A percentile compares a stretch with the other conserved stretches of the same genome.
Evolutionary conservation across 1,140 invertebrate genomes (phyloP).

Genomic region (Ectropis grisescens): DNA sequence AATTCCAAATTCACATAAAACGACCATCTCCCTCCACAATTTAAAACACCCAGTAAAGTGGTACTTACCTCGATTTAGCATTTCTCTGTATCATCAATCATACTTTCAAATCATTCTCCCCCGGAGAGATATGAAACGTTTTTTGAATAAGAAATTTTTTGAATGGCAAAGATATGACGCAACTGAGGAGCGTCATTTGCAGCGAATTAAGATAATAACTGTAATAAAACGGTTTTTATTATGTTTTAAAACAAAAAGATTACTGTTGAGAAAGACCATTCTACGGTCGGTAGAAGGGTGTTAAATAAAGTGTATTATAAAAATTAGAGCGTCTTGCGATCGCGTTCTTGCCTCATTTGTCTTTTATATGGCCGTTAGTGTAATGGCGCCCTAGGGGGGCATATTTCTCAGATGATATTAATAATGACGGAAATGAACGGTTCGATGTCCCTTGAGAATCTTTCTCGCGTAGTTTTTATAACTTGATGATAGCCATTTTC

Average conservation of each 20-base stretch:
- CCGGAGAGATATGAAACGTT: constrained; percentile 11
- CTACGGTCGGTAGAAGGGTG: too few relatives aligned
- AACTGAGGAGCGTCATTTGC: constrained; percentile 3
- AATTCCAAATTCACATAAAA: constrained; percentile 8
- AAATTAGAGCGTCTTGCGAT: constrained; percentile 16
- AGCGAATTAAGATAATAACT: constrained; percentile 11
- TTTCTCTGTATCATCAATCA: constrained; percentile 21
- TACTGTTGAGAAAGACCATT: too few relatives aligned
- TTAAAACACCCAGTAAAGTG: constrained; percentile 16
- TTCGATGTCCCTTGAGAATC: constrained; percentile 15
- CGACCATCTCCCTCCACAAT: constrained; percentile 5
- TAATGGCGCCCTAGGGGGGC: constrained; percentile 21
- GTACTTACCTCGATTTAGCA: constrained; percentile 16
- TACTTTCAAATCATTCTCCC: constrained; percentile 23
- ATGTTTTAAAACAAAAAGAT: constrained; percentile 14
- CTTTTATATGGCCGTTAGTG: constrained; percentile 25
- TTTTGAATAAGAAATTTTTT: constrained; percentile 15
- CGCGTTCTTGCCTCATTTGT: constrained; percentile 25
- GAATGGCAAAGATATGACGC: constrained; percentile 12
- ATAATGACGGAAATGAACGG: constrained; percentile 20
- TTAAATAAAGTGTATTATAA: too few relatives aligned
- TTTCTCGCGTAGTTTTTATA: constrained; percentile 3
- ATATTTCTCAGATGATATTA: constrained; percentile 24
- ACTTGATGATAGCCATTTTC: too few relatives aligned
- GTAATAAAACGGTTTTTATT: constrained; percentile 14